Percentiles rank a stretch among this genome's conserved stretches.
These are phyloP conservation scores for Erethizon dorsatum DNA, from an alignment of 2,797 vertebrate species.

Conservation along the genomic window DNA sequence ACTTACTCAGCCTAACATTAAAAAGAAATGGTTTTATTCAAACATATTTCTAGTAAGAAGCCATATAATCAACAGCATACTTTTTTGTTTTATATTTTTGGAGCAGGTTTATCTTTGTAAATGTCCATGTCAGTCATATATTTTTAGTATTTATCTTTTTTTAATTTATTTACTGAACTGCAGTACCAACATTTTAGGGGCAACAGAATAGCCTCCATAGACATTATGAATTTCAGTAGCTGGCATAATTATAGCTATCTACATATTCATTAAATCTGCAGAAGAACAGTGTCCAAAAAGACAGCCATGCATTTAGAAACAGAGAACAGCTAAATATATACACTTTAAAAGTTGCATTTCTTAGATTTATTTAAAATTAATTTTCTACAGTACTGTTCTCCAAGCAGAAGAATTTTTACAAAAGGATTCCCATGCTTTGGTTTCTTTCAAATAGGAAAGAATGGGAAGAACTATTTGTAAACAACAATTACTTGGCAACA, in stretches of 20 bases:
- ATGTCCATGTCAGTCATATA: slow-evolving; percentile 87
- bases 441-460: slow-evolving; percentile 93
- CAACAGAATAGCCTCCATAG: slow-evolving; percentile 92
- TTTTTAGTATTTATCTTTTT: slow-evolving; percentile 91
- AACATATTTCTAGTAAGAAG: slow-evolving; percentile 87
- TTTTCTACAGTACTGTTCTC: slow-evolving; percentile 86
- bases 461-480: slow-evolving; percentile 99
- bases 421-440: slow-evolving; percentile 85
- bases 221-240: slow-evolving; percentile 93
- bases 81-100: slow-evolving; percentile 88
- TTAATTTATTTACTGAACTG: slow-evolving; percentile 91
- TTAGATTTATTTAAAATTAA: slow-evolving; percentile 85
- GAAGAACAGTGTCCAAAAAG: slow-evolving; percentile 92
- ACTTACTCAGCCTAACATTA: slow-evolving; percentile 89
- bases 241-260: slow-evolving; percentile 94
- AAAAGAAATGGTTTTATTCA: slow-evolving; percentile 89
- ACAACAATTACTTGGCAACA: slow-evolving; percentile 99
- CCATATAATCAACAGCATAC: slow-evolving; percentile 85
- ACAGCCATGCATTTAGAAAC: slow-evolving; percentile 91
- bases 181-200: slow-evolving; percentile 91
- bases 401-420: slow-evolving; percentile 86
- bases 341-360: slow-evolving; percentile 88
- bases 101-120: slow-evolving; percentile 88
- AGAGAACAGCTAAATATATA: slow-evolving; percentile 90
- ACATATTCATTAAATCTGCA: slow-evolving; percentile 93